Evolutionary conservation across 2,888 invertebrate genomes (phyloP).

Genomic region (Leuctra nigra): DNA sequence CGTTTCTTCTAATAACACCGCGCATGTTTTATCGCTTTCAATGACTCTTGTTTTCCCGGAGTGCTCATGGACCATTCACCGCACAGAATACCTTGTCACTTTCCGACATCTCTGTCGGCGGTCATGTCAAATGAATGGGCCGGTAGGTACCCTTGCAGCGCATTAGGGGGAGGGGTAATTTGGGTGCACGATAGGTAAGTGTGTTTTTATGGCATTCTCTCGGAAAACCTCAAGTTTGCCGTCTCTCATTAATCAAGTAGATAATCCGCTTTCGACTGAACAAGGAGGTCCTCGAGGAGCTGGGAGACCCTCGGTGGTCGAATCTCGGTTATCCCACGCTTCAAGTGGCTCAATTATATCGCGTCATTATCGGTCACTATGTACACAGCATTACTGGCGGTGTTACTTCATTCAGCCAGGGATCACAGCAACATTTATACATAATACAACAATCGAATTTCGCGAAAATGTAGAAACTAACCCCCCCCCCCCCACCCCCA

Average conservation of each 20-base stretch:
- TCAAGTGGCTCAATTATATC: background rate
- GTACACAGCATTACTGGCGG: background rate
- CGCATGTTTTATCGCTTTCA: background rate
- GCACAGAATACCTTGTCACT: background rate
- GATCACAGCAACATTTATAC: too few species aligned
- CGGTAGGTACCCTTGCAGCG: background rate
- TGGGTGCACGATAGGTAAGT: background rate
- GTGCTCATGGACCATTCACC: too few species aligned
- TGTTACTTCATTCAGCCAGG: too few species aligned
- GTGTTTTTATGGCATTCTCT: background rate
- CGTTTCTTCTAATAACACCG: too few species aligned
- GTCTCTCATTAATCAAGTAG: background rate
- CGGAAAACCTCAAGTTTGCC: background rate
- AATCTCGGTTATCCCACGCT: too few species aligned
- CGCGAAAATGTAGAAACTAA: too few species aligned
- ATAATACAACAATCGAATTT: too few species aligned
- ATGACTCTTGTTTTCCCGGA: background rate
- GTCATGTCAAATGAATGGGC: background rate
- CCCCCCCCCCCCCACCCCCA: too few species aligned
- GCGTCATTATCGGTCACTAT: background rate
- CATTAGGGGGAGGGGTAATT: background rate
- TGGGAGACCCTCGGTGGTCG: background rate
- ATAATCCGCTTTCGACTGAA: background rate
- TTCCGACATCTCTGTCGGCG: background rate
- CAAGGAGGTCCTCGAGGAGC: background rate